Base-by-base conservation (phyloP, 2,888 invertebrate genomes). In the Ichneumoninae sp. region DNA sequence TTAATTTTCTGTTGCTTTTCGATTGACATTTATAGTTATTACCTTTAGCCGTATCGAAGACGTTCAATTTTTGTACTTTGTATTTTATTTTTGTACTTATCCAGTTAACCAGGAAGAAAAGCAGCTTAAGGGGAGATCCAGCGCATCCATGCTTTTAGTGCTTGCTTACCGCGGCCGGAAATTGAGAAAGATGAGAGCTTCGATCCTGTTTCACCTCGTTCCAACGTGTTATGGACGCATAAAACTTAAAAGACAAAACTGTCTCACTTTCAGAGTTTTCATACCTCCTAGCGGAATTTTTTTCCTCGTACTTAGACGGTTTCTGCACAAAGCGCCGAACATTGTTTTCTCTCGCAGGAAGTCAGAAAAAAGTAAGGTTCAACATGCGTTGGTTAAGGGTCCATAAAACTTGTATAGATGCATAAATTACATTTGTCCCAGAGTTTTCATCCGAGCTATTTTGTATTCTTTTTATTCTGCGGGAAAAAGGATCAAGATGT, bases 21-120 rank as follows among this genome's bases (percentile, higher is more conserved):
- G 57, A 85, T 79, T 75, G 60, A 10, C 69, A 10, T 73, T 57
- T 36, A 71, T 13, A 65, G 8, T 22, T 57, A 13, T 57, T 57
- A 10, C 54, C 54, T 22, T 16, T n/a, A 16, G 16, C 63, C 10
- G 63, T 57, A 57, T 57, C 1, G 57, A 1, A 4, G 26, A 26
- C 57, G 1, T 26, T 13, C 10, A 22, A 57, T 47, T 47, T 47
- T 47, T 1, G 13, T 57, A 57, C 57, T 13, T 16, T 4, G 26
- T 3, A 57, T 26, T 57, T 57, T 57, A 57, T 57, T 26, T 57
- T 57, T 13, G 3, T 26, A 8, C 10, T 57, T 22, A 1, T 7
- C 26, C 26, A 4, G 5, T 26, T 1, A 10, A 57, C 10, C 26
- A 13, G 4, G 26, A 26, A 3, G 26, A 22, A 57, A 57, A 57